These are phyloP conservation scores for Glareola pratincola DNA, from an alignment of 2,113 vertebrate genomes.

Conservation along the genomic window DNA sequence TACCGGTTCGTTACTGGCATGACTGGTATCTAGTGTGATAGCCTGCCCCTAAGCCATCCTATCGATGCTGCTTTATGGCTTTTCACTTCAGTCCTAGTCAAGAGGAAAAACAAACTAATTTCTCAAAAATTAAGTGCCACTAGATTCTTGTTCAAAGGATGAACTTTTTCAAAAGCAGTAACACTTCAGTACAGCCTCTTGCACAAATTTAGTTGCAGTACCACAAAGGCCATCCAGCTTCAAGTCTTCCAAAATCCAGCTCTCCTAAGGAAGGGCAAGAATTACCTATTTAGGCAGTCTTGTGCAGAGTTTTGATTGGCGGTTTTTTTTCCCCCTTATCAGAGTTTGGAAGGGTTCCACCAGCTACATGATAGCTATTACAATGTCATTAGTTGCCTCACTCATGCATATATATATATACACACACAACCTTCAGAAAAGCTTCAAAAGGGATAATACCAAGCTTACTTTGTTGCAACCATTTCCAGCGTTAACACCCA, in stretches of 20 bases:
- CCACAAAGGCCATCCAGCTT: neutral
- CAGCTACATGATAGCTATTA: neutral
- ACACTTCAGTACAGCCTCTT: neutral
- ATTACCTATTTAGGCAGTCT: neutral
- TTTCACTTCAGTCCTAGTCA: neutral
- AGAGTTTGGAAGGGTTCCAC: neutral
- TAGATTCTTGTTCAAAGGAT: neutral
- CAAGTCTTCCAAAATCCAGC: neutral
- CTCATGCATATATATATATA: neutral
- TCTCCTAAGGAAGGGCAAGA: neutral
- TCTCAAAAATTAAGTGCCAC: neutral
- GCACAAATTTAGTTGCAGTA: neutral
- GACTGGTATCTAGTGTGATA: neutral
- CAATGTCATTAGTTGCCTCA: neutral
- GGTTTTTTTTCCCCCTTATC: neutral
- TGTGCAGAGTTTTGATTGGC: neutral
- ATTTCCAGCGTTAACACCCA: neutral
- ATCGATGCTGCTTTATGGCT: neutral
- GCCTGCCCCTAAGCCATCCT: neutral
- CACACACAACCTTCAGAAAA: neutral
- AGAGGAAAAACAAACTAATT: neutral
- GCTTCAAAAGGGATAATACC: neutral
- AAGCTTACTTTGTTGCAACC: neutral
- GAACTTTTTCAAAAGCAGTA: neutral
- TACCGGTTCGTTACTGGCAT: neutral